These are phyloP conservation scores for Ctenodactylus gundi DNA, from an alignment of 2,113 vertebrate species.

Conservation along the genomic window DNA sequence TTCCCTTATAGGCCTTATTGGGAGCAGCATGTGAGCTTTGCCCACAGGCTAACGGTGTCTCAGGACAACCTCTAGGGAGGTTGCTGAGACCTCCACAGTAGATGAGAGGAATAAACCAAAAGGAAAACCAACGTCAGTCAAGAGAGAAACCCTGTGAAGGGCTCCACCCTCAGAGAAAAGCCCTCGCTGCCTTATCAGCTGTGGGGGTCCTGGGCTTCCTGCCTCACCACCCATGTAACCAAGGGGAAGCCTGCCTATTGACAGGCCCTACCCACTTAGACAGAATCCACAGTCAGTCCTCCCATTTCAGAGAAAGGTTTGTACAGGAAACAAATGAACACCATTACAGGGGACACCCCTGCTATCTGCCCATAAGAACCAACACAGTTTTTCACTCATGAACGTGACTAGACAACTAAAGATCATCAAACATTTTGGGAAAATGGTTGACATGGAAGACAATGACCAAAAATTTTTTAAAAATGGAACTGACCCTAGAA, in stretches of 20 bases:
- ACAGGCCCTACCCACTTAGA: conserved; percentile 23
- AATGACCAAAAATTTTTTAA: conserved; percentile 25
- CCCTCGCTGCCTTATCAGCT: conserved; percentile 46
- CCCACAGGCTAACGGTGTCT: neutral
- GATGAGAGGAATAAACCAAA: conserved; percentile 43
- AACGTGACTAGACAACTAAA: neutral
- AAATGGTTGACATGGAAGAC: conserved; percentile 1
- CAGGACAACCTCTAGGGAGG: neutral
- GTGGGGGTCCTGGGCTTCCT: conserved; percentile 57
- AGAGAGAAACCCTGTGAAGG: conserved; percentile 21
- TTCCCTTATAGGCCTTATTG: neutral
- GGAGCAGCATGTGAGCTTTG: neutral
- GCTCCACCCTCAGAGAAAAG: conserved; percentile 47
- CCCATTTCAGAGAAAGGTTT: neutral
- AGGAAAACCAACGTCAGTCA: conserved; percentile 42
- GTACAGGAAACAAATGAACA: neutral
- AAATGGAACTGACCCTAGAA: conserved; percentile 28
- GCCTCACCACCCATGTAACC: conserved; percentile 56
- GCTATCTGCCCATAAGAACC: neutral
- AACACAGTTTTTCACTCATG: conserved; percentile 20
- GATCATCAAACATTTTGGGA: neutral
- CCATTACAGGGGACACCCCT: neutral
- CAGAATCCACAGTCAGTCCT: conserved; percentile 35
- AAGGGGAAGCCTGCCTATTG: conserved; percentile 52
- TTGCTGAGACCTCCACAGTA: neutral